phyloP scores from a whole-genome alignment of 2,113 vertebrate genomes.

The Benthochromis sp. region DNA sequence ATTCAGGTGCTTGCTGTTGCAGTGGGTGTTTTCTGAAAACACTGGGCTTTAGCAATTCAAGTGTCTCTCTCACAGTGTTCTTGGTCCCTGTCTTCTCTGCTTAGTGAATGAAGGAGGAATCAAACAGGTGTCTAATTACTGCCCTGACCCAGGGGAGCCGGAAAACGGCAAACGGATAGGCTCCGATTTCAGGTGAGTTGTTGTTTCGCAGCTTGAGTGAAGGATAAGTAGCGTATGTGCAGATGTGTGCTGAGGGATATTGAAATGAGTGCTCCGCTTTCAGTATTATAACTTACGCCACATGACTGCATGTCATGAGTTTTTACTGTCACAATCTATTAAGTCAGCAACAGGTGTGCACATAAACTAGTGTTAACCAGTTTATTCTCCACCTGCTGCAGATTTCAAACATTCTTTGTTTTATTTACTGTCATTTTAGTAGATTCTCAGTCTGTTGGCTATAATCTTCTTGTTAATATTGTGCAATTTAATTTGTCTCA shows the following conservation, averaged over 20 bases:
- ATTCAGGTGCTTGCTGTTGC: background rate
- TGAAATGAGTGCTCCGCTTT: background rate
- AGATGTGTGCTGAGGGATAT: background rate
- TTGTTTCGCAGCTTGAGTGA: background rate
- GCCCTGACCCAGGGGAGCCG: slow-evolving; percentile 95
- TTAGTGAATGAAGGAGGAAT: slow-evolving; percentile 96
- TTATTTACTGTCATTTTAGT: background rate
- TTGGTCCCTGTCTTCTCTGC: slow-evolving; percentile 27
- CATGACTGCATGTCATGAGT: background rate
- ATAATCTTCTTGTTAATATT: background rate
- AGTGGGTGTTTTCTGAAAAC: slow-evolving; percentile 3
- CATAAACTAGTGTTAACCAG: background rate
- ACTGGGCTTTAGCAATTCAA: background rate
- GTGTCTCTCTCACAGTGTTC: slow-evolving; percentile 6
- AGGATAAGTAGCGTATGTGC: background rate
- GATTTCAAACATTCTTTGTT: background rate
- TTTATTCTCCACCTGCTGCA: background rate
- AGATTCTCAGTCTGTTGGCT: background rate
- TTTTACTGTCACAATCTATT: background rate
- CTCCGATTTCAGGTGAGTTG: slow-evolving; percentile 90
- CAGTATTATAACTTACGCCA: background rate
- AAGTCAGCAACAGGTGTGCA: background rate
- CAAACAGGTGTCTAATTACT: slow-evolving; percentile 97
- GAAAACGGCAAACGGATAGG: slow-evolving; percentile 93
- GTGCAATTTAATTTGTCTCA: background rate